Evolutionary conservation across 2,113 vertebrate genomes (phyloP).

Genomic region (Aspidoscelis tigris): DNA sequence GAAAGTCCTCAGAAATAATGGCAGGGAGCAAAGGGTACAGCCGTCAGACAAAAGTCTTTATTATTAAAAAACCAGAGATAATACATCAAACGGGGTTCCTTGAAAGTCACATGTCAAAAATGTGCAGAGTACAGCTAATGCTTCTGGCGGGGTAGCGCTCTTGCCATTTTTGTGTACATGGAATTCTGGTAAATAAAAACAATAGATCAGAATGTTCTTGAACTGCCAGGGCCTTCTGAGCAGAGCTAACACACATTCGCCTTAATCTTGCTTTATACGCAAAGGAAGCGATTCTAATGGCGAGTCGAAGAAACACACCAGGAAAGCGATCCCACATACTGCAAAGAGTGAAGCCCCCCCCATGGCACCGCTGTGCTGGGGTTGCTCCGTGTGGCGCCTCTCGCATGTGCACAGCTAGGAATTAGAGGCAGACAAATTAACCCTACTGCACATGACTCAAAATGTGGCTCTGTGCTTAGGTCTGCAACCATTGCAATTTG

Average conservation of each 20-base stretch:
- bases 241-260: neutral
- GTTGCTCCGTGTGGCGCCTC: too few species aligned
- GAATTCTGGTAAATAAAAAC: neutral
- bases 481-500: too few species aligned
- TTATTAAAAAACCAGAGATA: neutral
- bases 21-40: neutral
- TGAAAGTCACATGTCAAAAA: neutral
- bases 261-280: neutral
- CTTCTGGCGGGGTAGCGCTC: neutral
- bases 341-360: neutral
- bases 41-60: neutral
- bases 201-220: neutral
- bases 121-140: accelerated
- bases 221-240: neutral
- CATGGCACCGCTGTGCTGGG: too few species aligned
- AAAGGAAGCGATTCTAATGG: neutral
- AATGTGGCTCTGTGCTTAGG: too few species aligned
- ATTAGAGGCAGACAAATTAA: too few species aligned
- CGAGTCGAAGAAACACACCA: neutral
- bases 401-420: too few species aligned
- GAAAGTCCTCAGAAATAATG: accelerated
- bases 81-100: neutral
- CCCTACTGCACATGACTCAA: too few species aligned
- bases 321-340: slow-evolving; percentile 17
- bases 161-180: accelerated